These are phyloP conservation scores for Phortica variegata DNA, from an alignment of 1,140 invertebrate genomes.

Conservation along the genomic window DNA sequence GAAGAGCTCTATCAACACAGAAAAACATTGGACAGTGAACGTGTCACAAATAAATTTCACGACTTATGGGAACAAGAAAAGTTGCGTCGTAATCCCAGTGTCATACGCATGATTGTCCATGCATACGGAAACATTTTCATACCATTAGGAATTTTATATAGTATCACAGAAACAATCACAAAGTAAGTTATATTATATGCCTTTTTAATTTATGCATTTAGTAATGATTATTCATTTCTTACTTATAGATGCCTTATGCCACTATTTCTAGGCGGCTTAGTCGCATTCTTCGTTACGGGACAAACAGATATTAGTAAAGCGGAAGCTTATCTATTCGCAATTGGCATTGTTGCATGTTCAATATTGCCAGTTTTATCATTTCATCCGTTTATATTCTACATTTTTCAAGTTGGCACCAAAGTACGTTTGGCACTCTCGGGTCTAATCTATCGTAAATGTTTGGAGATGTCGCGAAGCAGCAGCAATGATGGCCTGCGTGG, in stretches of 20 bases:
- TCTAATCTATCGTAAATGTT: constrained; percentile 80
- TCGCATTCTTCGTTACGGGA: constrained; percentile 67
- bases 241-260: constrained; percentile 69
- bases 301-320: constrained; percentile 56
- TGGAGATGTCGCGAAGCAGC: constrained; percentile 66
- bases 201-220: not conserved
- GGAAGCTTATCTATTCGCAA: constrained; percentile 69
- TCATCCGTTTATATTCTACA: constrained; percentile 77
- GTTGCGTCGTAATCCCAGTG: constrained; percentile 58
- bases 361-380: constrained; percentile 66
- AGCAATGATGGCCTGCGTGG: constrained; percentile 77
- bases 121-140: constrained; percentile 61
- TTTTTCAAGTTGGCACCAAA: constrained; percentile 73
- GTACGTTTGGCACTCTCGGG: constrained; percentile 76
- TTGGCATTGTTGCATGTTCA: constrained; percentile 69
- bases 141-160: constrained; percentile 59
- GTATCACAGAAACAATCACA: constrained; percentile 60
- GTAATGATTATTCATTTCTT: constrained; percentile 2
- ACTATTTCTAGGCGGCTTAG: constrained; percentile 67
- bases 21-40: constrained; percentile 39
- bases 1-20: constrained; percentile 59
- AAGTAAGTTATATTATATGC: constrained; percentile 56
- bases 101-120: constrained; percentile 59
- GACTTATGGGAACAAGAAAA: constrained; percentile 44
- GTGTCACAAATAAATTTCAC: constrained; percentile 41